Conservation (phyloP, 2,888 invertebrate species). For the Beris chalybata region DNA sequence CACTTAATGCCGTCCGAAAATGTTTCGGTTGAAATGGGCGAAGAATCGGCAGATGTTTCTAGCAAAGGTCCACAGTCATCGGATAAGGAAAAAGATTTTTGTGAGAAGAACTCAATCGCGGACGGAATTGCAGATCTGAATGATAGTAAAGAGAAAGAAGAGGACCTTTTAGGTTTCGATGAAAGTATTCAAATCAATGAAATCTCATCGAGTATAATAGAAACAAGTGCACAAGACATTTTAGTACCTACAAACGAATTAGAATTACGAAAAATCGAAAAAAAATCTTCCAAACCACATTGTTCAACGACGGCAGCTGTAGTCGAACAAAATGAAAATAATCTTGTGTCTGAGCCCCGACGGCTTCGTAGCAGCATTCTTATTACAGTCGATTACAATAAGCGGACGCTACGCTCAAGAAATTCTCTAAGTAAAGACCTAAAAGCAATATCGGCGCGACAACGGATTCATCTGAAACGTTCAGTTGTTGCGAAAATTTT, state of each 20-base stretch:
- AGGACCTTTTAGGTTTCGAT: slow-evolving; percentile 43
- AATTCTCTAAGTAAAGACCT: slow-evolving; percentile 47
- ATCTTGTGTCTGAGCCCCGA: slow-evolving; percentile 44
- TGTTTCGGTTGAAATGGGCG: neutral
- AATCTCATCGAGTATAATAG: slow-evolving; percentile 66
- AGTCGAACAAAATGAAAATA: slow-evolving; percentile 35
- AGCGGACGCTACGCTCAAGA: slow-evolving; percentile 51
- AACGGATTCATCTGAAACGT: slow-evolving; percentile 31
- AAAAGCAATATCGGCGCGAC: slow-evolving; percentile 41
- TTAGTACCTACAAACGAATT: slow-evolving; percentile 22
- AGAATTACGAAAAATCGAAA: neutral
- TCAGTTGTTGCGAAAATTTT: slow-evolving; percentile 28
- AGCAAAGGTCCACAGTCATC: neutral
- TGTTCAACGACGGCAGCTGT: neutral
- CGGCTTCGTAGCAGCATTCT: slow-evolving; percentile 48
- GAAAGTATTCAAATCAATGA: slow-evolving; percentile 67
- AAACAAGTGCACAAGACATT: slow-evolving; percentile 47
- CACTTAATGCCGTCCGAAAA: slow-evolving; percentile 15
- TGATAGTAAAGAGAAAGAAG: slow-evolving; percentile 10
- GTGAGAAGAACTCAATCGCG: slow-evolving; percentile 11
- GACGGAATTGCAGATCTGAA: neutral
- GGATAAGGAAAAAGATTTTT: slow-evolving; percentile 12
- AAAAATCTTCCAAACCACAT: slow-evolving; percentile 21
- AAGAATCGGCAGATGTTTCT: slow-evolving; percentile 9
- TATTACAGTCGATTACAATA: slow-evolving; percentile 47